Base-by-base conservation (phyloP, 2,888 invertebrate species). In the Acholoe squamosa region DNA sequence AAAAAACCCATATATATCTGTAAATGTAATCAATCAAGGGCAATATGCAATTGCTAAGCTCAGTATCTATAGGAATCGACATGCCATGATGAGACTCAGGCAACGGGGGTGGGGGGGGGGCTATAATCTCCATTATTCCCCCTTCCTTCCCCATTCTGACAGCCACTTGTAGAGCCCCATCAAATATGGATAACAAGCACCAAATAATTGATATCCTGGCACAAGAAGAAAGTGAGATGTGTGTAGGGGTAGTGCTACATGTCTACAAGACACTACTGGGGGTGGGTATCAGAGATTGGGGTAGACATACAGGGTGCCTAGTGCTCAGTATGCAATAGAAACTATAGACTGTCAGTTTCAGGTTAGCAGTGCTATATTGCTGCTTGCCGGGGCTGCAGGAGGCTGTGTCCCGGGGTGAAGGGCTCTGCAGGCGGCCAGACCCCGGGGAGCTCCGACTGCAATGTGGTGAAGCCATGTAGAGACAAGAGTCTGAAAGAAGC, bases 171-270 rank as follows among this genome's bases (percentile, higher is more conserved):
- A 28, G n/a, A 1, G 25, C 25, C 71, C 71, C 25, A 71, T 71
- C 25, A 71, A 71, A n/a, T 71, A 71, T 71, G 71, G 71, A 71
- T 71, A n/a, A n/a, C 71, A 25, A 22, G 71, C 71, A 28, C 31
- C n/a, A 71, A 71, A 71, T 71, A 71, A 71, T 71, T n/a, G 61
- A n/a, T n/a, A 61, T 19, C 7, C n/a, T 19, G 61, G 61, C 22
- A 61, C 61, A 19, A 19, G 61, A 3, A 61, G 61, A 7, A 14
- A 19, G 61, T 61, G 61, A n/a, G 61, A 61, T 19, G 61, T 61
- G 61, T 0, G n/a, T n/a, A n/a, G n/a, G n/a, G n/a, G n/a, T n/a
- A n/a, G n/a, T n/a, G n/a, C n/a, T n/a, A n/a, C n/a, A n/a, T 19
- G 28, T 14, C 25, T 22, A n/a, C 61, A 25, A 25, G 61, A 22